These are phyloP conservation scores for Drosophila navojoa DNA, from an alignment of 1,140 invertebrate species.

Conservation along the genomic window DNA sequence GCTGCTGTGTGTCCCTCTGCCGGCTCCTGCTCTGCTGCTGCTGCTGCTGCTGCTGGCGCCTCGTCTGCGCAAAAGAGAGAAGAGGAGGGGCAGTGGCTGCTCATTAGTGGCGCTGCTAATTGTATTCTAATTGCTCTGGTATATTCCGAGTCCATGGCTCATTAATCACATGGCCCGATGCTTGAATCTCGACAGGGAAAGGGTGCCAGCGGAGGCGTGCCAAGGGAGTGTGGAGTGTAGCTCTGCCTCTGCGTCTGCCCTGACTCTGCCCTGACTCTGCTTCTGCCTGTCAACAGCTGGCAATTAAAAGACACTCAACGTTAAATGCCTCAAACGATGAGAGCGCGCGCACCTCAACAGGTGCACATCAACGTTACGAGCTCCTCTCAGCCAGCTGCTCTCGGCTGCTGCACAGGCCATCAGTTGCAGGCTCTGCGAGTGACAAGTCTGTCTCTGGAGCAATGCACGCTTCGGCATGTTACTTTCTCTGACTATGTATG, in stretches of 20 bases:
- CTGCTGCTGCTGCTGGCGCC: slow-evolving; percentile 35
- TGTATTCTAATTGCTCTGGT: slow-evolving; percentile 77
- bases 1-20: neutral
- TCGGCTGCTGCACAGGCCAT: neutral
- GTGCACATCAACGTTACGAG: slow-evolving; percentile 11
- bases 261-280: neutral
- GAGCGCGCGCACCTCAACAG: neutral
- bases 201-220: no score
- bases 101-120: slow-evolving; percentile 77
- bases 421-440: neutral
- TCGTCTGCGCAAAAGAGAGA: slow-evolving; percentile 33
- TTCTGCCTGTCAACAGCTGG: slow-evolving; percentile 52
- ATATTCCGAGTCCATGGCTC: slow-evolving; percentile 41
- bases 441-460: no score
- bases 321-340: slow-evolving; percentile 5
- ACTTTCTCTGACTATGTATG: no score
- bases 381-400: neutral
- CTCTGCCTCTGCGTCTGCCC: no score
- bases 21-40: neutral
- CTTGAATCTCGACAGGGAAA: neutral
- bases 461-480: no score
- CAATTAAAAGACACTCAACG: slow-evolving; percentile 68
- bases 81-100: slow-evolving; percentile 16
- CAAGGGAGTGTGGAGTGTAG: no score
- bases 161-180: slow-evolving; percentile 59